phyloP scores from a whole-genome alignment of 1,140 invertebrate species.

The Pomacea maculata region DNA sequence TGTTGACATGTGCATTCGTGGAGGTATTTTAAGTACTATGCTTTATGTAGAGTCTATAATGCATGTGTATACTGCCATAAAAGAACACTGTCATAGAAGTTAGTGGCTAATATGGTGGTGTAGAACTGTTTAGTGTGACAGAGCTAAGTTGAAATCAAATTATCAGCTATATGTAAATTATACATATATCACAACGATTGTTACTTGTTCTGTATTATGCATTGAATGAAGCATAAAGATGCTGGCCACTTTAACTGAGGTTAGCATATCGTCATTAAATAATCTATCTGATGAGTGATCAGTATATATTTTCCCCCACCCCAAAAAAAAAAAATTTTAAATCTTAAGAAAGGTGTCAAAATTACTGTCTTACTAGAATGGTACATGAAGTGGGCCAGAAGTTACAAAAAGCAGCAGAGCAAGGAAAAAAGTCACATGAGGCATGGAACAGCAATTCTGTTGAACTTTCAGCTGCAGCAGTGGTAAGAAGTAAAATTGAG shows the following conservation, averaged over 20 bases:
- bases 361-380: constrained; percentile 3
- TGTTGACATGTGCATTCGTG: not conserved
- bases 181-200: no score
- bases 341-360: not conserved
- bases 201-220: no score
- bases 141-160: no score
- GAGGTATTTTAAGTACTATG: not conserved
- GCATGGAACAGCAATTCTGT: constrained; percentile 89
- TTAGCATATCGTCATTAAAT: not conserved
- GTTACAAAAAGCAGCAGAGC: constrained; percentile 24
- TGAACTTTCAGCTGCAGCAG: constrained; percentile 78
- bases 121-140: not conserved
- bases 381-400: constrained; percentile 39
- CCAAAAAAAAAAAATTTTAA: no score
- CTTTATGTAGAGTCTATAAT: not conserved
- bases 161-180: no score
- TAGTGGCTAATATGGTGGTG: not conserved
- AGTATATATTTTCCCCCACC: not conserved
- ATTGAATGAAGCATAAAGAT: no score
- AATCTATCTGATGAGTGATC: no score
- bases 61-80: not conserved
- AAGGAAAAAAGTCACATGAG: constrained; percentile 62
- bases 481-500: constrained; percentile 66
- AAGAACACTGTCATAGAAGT: not conserved
- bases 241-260: no score